These are phyloP conservation scores for Leptatherina wallacei DNA, from an alignment of 2,797 vertebrate species.

Conservation along the genomic window DNA sequence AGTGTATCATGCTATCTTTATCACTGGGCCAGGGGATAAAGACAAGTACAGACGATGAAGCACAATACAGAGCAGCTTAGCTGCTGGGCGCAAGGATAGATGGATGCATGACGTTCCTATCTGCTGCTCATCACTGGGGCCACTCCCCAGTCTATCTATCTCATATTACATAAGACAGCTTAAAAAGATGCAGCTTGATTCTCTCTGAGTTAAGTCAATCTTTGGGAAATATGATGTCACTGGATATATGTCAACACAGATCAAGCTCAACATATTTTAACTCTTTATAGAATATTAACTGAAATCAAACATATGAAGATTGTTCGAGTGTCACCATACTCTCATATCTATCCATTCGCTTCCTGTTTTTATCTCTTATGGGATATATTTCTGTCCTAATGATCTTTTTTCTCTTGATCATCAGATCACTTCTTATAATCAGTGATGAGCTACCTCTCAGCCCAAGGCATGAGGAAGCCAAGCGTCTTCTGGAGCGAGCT, in stretches of 20 bases:
- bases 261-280: conserved; percentile 32
- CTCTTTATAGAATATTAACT: conserved; percentile 13
- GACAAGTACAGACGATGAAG: conserved; percentile 70
- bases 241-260: conserved; percentile 43
- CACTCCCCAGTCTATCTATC: conserved; percentile 56
- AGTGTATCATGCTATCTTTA: conserved; percentile 82
- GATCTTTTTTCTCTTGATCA: conserved; percentile 16
- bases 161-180: conserved; percentile 79
- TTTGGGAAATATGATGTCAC: conserved; percentile 42
- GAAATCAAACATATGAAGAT: conserved; percentile 5
- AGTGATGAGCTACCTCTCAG: conserved; percentile 85
- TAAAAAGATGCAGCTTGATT: conserved; percentile 62
- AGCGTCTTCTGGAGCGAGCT: conserved; percentile 89
- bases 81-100: conserved; percentile 58
- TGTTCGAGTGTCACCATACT: not conserved
- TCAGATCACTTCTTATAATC: conserved; percentile 83
- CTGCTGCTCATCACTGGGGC: conserved; percentile 54
- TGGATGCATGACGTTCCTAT: conserved; percentile 65
- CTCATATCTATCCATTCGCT: not conserved
- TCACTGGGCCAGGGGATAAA: conserved; percentile 77
- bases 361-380: not conserved
- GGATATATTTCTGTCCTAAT: conserved; percentile 36
- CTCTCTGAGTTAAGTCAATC: conserved; percentile 54
- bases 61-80: conserved; percentile 80
- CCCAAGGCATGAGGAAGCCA: conserved; percentile 91